A percentile compares a stretch with the other conserved stretches of the same genome.
Conservation (phyloP, 2,888 invertebrate genomes). For the Morinoia aosen region DNA sequence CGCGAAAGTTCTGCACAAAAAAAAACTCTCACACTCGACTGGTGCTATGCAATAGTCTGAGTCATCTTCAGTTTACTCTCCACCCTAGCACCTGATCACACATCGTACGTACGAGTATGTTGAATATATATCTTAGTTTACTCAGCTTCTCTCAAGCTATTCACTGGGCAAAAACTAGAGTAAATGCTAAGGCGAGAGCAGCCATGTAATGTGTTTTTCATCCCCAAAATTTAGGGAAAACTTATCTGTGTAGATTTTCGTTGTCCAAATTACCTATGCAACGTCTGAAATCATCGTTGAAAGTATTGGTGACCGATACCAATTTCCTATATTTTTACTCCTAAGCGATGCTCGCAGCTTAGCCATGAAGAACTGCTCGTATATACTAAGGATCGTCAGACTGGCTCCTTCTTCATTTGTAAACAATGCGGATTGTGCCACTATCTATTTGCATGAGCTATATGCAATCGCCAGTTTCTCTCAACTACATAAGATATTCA, state of each 20-base stretch:
- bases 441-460: neutral
- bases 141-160: neutral
- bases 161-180: neutral
- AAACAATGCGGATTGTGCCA: neutral
- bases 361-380: neutral
- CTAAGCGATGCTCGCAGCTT: neutral
- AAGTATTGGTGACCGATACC: neutral
- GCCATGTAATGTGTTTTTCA: neutral
- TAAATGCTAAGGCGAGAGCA: neutral
- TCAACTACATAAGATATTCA: neutral
- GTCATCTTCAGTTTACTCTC: neutral
- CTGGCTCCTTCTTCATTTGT: neutral
- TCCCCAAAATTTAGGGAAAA: neutral
- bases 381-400: neutral
- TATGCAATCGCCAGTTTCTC: neutral
- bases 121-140: neutral
- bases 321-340: neutral
- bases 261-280: neutral
- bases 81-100: neutral
- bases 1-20: neutral
- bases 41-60: neutral
- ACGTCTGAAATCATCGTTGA: neutral
- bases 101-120: neutral
- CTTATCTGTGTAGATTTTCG: neutral
- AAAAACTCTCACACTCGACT: neutral